Conservation (phyloP, 2,113 vertebrate genomes). For the Orcinus orca region DNA sequence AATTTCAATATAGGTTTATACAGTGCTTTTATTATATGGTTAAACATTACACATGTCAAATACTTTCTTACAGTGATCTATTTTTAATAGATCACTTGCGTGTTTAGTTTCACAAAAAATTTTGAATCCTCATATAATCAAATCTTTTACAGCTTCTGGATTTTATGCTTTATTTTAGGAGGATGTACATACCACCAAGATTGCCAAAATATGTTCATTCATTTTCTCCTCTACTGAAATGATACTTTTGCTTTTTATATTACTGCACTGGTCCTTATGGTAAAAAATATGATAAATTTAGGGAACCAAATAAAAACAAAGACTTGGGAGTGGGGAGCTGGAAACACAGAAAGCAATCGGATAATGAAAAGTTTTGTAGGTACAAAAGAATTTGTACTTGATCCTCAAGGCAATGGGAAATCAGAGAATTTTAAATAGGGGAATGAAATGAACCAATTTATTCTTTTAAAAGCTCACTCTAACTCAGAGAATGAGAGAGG, state of each 20-base stretch:
- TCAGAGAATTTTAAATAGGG: not conserved
- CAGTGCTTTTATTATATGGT: not conserved
- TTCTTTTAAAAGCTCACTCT: not conserved
- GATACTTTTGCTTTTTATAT: not conserved
- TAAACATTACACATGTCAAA: not conserved
- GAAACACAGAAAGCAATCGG: not conserved
- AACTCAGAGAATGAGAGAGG: not conserved
- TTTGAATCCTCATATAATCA: not conserved
- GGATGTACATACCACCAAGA: not conserved
- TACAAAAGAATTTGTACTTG: not conserved
- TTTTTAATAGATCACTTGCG: not conserved
- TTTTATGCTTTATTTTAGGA: slow-evolving; percentile 1
- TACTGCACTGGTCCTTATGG: not conserved
- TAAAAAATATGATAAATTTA: not conserved
- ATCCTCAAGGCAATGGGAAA: not conserved
- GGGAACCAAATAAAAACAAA: not conserved
- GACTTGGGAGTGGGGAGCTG: not conserved
- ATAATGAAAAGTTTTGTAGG: not conserved
- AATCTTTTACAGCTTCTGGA: not conserved
- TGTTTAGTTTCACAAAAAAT: not conserved
- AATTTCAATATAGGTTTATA: not conserved
- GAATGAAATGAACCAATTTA: slow-evolving; percentile 7
- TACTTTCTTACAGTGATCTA: not conserved
- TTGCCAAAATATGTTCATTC: slow-evolving; percentile 4
- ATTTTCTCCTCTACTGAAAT: not conserved